These are phyloP conservation scores for Hiodon tergisus DNA, from an alignment of 2,113 vertebrate species.

Conservation along the genomic window DNA sequence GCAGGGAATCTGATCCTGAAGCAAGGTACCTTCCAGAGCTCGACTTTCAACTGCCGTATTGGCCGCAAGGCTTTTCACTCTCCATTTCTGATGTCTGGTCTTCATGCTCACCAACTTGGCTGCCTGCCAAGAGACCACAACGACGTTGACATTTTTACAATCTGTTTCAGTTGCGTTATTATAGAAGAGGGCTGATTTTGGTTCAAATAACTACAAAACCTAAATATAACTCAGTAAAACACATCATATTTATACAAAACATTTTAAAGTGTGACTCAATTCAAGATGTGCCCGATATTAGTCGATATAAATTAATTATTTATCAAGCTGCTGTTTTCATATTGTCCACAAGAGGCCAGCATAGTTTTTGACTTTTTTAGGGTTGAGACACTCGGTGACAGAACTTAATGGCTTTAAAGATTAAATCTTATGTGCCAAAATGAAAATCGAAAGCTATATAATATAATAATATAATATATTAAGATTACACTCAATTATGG, in stretches of 20 bases:
- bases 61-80: constrained; percentile 27
- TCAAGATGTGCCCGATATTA: too few species aligned
- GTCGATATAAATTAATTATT: too few species aligned
- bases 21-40: constrained; percentile 38
- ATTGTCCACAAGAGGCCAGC: not conserved
- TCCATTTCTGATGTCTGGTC: constrained; percentile 45
- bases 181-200: not conserved
- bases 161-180: not conserved
- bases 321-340: too few species aligned
- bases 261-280: not conserved
- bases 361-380: not conserved
- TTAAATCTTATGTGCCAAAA: not conserved
- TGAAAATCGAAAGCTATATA: not conserved
- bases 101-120: constrained; percentile 19
- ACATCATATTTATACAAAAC: not conserved
- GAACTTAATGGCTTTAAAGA: not conserved
- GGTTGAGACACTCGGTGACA: not conserved
- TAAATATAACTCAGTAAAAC: not conserved
- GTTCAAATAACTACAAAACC: not conserved
- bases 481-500: not conserved
- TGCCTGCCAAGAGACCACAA: constrained; percentile 2
- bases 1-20: constrained; percentile 51
- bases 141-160: not conserved
- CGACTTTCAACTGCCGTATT: constrained; percentile 45
- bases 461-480: too few species aligned